These are phyloP conservation scores for Phengaris arion DNA, from an alignment of 2,888 invertebrate species.

Conservation along the genomic window DNA sequence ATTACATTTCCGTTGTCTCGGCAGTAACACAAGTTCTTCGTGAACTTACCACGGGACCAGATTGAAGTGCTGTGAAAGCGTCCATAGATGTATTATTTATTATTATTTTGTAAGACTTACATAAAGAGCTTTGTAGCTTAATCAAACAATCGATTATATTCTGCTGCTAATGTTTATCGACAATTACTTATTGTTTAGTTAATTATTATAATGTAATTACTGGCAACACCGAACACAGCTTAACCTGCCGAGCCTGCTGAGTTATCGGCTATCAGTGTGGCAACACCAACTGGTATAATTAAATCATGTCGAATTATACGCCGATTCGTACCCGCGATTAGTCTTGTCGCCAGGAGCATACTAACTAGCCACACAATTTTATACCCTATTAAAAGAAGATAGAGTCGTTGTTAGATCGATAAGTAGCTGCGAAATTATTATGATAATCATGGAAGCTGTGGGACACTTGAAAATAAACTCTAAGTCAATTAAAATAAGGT, in stretches of 20 bases:
- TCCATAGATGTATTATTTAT: no score
- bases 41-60: no score
- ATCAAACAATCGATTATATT: no score
- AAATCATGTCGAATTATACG: slow-evolving; percentile 26
- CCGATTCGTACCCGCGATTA: slow-evolving; percentile 22
- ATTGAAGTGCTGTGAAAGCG: no score
- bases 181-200: slow-evolving; percentile 7
- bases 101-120: no score
- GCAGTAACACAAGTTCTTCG: no score
- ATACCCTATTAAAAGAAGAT: not conserved
- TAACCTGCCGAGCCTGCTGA: not conserved
- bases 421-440: not conserved
- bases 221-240: not conserved
- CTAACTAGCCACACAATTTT: not conserved
- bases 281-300: slow-evolving; percentile 21
- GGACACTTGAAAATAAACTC: not conserved
- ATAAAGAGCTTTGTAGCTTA: no score
- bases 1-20: no score
- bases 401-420: not conserved
- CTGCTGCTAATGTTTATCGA: not conserved
- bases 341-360: slow-evolving; percentile 1
- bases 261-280: slow-evolving; percentile 8
- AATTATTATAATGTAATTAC: slow-evolving; percentile 20
- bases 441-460: not conserved
- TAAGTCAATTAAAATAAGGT: not conserved